Conservation (phyloP, 2,113 vertebrate genomes). For the Zapus hudsonius region DNA sequence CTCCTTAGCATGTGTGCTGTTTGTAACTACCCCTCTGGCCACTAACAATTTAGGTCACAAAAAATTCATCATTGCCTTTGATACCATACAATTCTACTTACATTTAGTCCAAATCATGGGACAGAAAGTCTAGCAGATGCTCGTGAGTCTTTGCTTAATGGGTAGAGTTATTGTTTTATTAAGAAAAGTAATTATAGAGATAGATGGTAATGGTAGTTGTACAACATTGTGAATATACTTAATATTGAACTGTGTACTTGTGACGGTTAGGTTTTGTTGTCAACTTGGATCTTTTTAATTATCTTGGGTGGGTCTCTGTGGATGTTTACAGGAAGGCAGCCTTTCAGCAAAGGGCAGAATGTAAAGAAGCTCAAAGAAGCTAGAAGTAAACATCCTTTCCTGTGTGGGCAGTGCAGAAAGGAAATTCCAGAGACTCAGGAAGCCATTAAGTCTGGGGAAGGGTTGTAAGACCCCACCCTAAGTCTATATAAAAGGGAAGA, state of each 20-base stretch:
- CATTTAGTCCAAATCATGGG: background rate
- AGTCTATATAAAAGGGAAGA: too few species aligned
- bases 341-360: too few species aligned
- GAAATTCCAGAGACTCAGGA: too few species aligned
- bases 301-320: too few species aligned
- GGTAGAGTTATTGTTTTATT: background rate
- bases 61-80: background rate
- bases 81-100: background rate
- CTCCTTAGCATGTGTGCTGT: background rate
- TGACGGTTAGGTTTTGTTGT: background rate
- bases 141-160: background rate
- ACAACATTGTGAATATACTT: background rate
- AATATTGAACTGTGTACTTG: background rate
- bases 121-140: background rate
- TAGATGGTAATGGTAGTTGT: background rate
- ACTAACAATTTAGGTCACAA: background rate
- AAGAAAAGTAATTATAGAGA: background rate
- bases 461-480: too few species aligned
- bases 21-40: background rate
- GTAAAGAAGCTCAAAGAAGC: too few species aligned
- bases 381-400: too few species aligned
- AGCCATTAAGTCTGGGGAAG: too few species aligned
- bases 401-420: too few species aligned
- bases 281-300: too few species aligned
- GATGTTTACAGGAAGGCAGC: too few species aligned